These are phyloP conservation scores for Lepidurus packardi DNA, from an alignment of 1,140 invertebrate species.

Conservation along the genomic window DNA sequence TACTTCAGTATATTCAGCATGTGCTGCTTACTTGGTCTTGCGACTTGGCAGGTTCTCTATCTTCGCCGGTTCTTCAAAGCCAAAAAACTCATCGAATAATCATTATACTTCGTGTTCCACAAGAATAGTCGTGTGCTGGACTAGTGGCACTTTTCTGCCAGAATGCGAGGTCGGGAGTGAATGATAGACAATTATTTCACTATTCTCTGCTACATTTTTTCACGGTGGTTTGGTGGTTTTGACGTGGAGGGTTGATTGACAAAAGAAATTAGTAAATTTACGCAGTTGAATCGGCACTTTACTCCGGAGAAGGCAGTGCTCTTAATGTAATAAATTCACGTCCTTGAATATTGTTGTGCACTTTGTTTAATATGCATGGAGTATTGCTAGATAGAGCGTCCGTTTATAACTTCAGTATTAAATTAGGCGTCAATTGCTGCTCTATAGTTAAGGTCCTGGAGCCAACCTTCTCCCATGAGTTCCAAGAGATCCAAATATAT, in stretches of 20 bases:
- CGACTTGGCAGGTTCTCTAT: slow-evolving; percentile 97
- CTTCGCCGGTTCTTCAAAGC: slow-evolving; percentile 96
- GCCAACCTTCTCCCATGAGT: no score
- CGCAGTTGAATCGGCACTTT: neutral
- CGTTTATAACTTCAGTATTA: neutral
- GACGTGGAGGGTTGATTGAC: neutral
- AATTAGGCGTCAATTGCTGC: neutral
- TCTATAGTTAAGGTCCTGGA: no score
- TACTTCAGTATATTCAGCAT: slow-evolving; percentile 99
- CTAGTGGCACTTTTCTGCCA: neutral
- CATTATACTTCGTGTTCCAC: slow-evolving; percentile 7
- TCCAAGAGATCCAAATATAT: no score
- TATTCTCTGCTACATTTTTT: neutral
- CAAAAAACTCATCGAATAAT: slow-evolving; percentile 96
- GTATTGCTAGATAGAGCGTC: neutral
- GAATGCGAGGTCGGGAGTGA: slow-evolving; percentile 3
- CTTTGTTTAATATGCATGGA: neutral
- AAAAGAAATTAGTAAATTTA: neutral
- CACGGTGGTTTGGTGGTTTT: slow-evolving; percentile 14
- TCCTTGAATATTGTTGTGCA: neutral
- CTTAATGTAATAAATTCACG: slow-evolving; percentile 15
- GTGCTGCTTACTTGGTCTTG: slow-evolving; percentile 84
- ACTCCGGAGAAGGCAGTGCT: neutral
- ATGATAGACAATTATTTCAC: neutral
- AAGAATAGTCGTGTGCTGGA: neutral